Evolutionary conservation across 2,797 vertebrate species (phyloP).

Genomic region (Pseudomugil gertrudae): DNA sequence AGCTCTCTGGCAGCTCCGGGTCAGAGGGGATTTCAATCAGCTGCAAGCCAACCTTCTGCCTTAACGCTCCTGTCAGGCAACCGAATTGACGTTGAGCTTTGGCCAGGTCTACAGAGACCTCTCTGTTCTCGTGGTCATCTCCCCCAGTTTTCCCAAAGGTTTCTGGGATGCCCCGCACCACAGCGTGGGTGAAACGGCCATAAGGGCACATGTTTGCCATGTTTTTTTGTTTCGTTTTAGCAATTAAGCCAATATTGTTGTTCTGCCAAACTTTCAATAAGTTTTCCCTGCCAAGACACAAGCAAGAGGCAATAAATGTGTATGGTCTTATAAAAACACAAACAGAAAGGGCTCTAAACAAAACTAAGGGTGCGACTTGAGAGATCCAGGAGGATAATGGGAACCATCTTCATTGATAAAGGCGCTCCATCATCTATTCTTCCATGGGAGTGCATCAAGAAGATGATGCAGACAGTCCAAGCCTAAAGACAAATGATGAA

Average conservation of each 20-base stretch:
- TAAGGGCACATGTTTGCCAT: constrained; percentile 84
- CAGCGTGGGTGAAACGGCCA: constrained; percentile 89
- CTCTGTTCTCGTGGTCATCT: constrained; percentile 53
- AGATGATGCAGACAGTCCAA: constrained; percentile 15
- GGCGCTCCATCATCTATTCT: constrained; percentile 2
- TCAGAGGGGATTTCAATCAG: constrained; percentile 89
- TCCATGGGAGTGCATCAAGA: constrained; percentile 15
- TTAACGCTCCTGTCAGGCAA: constrained; percentile 88
- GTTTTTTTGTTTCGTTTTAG: constrained; percentile 1
- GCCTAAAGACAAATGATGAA: constrained; percentile 1
- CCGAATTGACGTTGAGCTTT: constrained; percentile 92
- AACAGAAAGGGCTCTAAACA: constrained; percentile 11
- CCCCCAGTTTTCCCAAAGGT: constrained; percentile 78
- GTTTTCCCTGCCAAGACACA: constrained; percentile 4
- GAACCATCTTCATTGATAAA: constrained; percentile 36
- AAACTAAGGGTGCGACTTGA: constrained; percentile 23
- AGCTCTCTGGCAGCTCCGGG: constrained; percentile 85
- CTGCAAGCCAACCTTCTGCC: constrained; percentile 92
- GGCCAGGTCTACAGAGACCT: constrained; percentile 83
- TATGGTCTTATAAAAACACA: constrained; percentile 5
- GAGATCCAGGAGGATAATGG: constrained; percentile 21
- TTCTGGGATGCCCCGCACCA: constrained; percentile 88
- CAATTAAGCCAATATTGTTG: not conserved
- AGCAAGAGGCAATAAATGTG: constrained; percentile 15
- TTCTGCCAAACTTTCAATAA: constrained; percentile 7